phyloP scores from a whole-genome alignment of 2,113 vertebrate species.

The Microcebus jonahi region DNA sequence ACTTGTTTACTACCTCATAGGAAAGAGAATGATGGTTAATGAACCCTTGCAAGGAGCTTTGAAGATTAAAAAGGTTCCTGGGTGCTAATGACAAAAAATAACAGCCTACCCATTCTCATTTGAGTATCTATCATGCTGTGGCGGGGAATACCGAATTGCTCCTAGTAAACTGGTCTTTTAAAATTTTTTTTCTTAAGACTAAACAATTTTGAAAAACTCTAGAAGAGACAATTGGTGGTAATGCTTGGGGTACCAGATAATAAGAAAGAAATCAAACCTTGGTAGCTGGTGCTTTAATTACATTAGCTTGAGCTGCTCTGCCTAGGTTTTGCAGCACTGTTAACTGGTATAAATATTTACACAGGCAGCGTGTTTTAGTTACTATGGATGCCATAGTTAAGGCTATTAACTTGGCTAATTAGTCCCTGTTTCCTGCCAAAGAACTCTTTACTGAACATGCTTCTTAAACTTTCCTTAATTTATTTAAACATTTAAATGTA shows the following conservation, averaged over 20 bases:
- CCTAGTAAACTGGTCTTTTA: accelerated
- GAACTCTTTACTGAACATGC: background rate
- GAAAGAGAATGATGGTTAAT: slow-evolving; percentile 49
- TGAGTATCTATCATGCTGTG: background rate
- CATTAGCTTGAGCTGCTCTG: accelerated
- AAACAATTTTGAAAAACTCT: background rate
- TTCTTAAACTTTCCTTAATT: background rate
- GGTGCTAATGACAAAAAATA: slow-evolving; percentile 51
- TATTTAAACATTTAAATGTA: background rate
- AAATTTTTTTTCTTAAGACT: background rate
- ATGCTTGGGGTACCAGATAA: background rate
- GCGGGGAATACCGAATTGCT: accelerated
- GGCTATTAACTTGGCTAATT: background rate
- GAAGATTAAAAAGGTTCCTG: slow-evolving; percentile 66
- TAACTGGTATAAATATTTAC: background rate
- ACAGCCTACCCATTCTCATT: background rate
- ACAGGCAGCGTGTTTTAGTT: background rate
- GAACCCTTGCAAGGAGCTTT: slow-evolving; percentile 64
- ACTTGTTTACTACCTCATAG: slow-evolving; percentile 21
- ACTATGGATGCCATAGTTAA: background rate
- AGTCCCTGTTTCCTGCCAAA: slow-evolving; percentile 19
- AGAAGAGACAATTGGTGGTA: background rate
- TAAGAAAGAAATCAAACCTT: background rate
- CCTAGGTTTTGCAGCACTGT: background rate
- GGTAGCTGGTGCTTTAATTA: accelerated